Base-by-base conservation (phyloP, 1,140 invertebrate species). In the Thalassaphorura encarpata region DNA sequence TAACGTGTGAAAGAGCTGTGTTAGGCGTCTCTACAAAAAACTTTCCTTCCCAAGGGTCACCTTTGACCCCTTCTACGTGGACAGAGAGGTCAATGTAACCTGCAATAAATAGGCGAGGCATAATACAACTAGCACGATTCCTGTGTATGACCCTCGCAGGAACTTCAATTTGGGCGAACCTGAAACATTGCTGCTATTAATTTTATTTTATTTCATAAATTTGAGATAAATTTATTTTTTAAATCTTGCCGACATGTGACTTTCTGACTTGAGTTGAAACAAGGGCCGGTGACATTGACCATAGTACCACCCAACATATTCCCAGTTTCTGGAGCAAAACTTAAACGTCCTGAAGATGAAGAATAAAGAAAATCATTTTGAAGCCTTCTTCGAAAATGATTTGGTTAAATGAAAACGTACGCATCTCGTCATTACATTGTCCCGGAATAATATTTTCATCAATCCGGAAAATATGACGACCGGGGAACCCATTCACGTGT, bases 221-320 rank as follows among this genome's bases (percentile, higher is more conserved):
- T n/a, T n/a, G n/a, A n/a, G n/a, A n/a, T n/a, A n/a, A n/a, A n/a
- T n/a, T n/a, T n/a, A n/a, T n/a, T n/a, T n/a, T n/a, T n/a, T n/a
- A n/a, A n/a, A n/a, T n/a, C 52, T 54, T 60, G 78, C 68, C 72
- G 72, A 66, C 89, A 93, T 33, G 76, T 81, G 16, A 95, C 80
- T 61, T 85, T 81, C 56, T 83, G 77, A 18, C 78, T 77, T 0
- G 77, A 77, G 46, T 79, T 75, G 65, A 92, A 89, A 70, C 92
- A 97, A 11, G 92, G 92, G 0, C 92, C 92, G 0, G 91, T 95
- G 26, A 97, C 88, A 67, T 96, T 95, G 4, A 97, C 89, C 41
- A 94, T 80, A 0, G 89, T 92, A 8, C 91, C 91, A 2, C 91
- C 91, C 43, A 97, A 73, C 92, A 97, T 96, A 69, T 91, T 91